phyloP scores from a whole-genome alignment of 2,113 vertebrate genomes.

The Larimichthys crocea region DNA sequence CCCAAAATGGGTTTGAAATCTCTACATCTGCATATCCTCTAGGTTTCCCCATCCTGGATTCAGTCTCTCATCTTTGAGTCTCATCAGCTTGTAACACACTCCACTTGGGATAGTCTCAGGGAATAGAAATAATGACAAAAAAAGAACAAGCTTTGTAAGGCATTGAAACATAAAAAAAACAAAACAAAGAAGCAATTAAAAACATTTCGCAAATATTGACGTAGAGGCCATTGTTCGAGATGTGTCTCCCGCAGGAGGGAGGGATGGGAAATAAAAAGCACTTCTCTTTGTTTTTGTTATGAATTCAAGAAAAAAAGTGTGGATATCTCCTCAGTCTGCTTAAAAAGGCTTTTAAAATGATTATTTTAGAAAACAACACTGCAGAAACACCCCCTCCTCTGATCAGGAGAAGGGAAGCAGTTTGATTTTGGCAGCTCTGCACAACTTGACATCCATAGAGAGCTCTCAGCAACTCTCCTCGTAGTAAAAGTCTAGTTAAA shows the following conservation, averaged over 20 bases:
- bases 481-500: slow-evolving; percentile 83
- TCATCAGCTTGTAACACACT: slow-evolving; percentile 64
- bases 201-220: slow-evolving; percentile 78
- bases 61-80: slow-evolving; percentile 75
- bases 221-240: slow-evolving; percentile 82
- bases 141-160: slow-evolving; percentile 84
- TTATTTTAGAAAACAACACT: slow-evolving; percentile 86
- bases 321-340: slow-evolving; percentile 81
- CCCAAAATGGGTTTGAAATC: slow-evolving; percentile 72
- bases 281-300: slow-evolving; percentile 84
- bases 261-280: slow-evolving; percentile 87
- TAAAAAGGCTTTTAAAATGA: slow-evolving; percentile 89
- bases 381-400: slow-evolving; percentile 78
- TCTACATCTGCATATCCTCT: slow-evolving; percentile 73
- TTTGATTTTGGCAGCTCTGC: slow-evolving; percentile 88
- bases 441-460: slow-evolving; percentile 85
- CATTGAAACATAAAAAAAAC: slow-evolving; percentile 81
- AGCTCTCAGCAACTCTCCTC: slow-evolving; percentile 78
- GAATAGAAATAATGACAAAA: slow-evolving; percentile 78
- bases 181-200: slow-evolving; percentile 82
- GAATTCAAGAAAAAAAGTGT: slow-evolving; percentile 83
- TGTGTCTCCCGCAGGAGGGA: slow-evolving; percentile 77
- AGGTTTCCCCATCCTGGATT: slow-evolving; percentile 65
- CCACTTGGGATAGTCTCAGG: slow-evolving; percentile 75
- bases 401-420: slow-evolving; percentile 76